These are phyloP conservation scores for Dendrocincla tyrannina DNA, from an alignment of 2,797 vertebrate genomes.

Conservation along the genomic window DNA sequence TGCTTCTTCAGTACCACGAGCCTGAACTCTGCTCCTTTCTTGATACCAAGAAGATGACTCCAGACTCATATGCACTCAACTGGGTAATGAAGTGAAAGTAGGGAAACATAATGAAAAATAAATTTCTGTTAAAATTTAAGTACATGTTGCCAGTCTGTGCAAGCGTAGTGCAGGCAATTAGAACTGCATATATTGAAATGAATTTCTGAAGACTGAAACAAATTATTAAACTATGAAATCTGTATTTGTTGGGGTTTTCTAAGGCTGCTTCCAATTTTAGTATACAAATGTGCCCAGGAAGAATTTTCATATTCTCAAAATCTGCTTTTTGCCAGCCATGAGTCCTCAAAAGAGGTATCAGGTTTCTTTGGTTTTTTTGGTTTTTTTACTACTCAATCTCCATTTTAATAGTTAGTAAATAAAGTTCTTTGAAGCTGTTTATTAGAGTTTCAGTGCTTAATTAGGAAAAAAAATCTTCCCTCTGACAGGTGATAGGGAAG, in stretches of 20 bases:
- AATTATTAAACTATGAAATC: not conserved
- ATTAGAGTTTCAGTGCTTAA: not conserved
- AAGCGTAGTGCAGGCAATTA: not conserved
- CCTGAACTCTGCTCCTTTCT: constrained; percentile 97
- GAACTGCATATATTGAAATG: not conserved
- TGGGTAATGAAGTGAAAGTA: constrained; percentile 91
- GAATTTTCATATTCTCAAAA: not conserved
- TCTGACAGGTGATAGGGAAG: not conserved
- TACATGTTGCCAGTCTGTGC: not conserved
- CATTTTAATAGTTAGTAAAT: not conserved
- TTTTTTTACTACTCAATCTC: not conserved
- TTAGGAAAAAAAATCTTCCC: not conserved
- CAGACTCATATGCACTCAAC: constrained; percentile 93
- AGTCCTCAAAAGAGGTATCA: not conserved
- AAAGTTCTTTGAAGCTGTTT: not conserved
- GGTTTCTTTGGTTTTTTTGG: not conserved
- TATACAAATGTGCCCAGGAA: not conserved
- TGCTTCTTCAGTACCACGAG: constrained; percentile 97
- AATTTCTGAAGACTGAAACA: not conserved
- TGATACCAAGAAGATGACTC: constrained; percentile 99
- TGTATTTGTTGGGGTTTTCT: not conserved
- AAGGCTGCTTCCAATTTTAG: not conserved
- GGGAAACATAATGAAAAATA: constrained; percentile 79
- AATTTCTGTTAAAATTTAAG: constrained; percentile 50
- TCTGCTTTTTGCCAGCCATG: not conserved